A percentile compares a stretch with the other conserved stretches of the same genome.
Evolutionary conservation across 2,797 vertebrate genomes (phyloP).

Genomic region (Darevskia nairensis): DNA sequence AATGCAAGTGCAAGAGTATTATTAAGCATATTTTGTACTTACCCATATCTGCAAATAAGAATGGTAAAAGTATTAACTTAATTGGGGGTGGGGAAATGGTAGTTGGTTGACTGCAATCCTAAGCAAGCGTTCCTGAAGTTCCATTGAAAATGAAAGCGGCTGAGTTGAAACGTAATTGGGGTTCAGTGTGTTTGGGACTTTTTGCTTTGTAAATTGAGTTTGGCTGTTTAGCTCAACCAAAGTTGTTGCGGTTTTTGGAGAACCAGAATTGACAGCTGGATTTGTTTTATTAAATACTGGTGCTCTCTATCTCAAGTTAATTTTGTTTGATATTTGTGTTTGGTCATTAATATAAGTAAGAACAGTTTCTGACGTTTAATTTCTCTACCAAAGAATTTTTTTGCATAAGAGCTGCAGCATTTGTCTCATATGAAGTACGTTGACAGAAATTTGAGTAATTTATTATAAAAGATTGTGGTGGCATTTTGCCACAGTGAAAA

Average conservation of each 20-base stretch:
- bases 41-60: conserved; percentile 29
- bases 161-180: not conserved
- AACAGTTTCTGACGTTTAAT: conserved; percentile 40
- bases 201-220: conserved; percentile 23
- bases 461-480: conserved; percentile 42
- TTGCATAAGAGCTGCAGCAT: conserved; percentile 49
- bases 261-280: conserved; percentile 33
- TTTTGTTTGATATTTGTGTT: conserved; percentile 25
- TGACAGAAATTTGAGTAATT: conserved; percentile 31
- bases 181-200: not conserved
- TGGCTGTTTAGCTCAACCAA: conserved; percentile 22
- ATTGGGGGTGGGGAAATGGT: not conserved
- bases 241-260: conserved; percentile 48
- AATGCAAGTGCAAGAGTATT: conserved; percentile 32
- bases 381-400: conserved; percentile 78
- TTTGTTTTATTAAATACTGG: not conserved
- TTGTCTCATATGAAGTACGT: conserved; percentile 37
- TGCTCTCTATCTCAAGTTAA: conserved; percentile 46
- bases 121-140: not conserved
- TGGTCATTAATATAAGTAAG: conserved; percentile 19
- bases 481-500: conserved; percentile 46
- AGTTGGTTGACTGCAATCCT: not conserved
- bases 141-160: not conserved
- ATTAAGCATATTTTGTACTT: conserved; percentile 39
- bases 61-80: conserved; percentile 43